Base-by-base conservation (phyloP, 2,888 invertebrate genomes). In the Drosophila neotestacea region DNA sequence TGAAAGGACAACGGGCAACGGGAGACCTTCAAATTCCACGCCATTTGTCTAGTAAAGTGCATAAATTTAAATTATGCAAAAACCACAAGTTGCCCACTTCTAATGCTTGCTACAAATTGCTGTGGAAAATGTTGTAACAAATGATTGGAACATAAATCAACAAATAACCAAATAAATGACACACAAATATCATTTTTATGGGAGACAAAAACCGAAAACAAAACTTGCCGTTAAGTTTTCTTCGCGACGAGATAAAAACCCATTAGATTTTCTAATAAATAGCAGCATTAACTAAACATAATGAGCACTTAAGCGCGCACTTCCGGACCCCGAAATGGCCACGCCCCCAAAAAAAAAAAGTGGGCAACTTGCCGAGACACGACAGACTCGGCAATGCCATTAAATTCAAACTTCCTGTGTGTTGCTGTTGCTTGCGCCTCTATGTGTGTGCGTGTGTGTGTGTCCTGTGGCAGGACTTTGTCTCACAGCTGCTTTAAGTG, bases 231-330 rank as follows among this genome's bases (percentile, higher is more conserved):
- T 55, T 60, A 55, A 81, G 61, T 61, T 77, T 73, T 61, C 46
- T 30, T n/a, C 39, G 39, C 28, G 58, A 47, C 38, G 28, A 81
- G 76, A 69, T 82, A 82, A 77, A 83, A 83, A 80, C 75, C 81
- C 84, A 86, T 83, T 86, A 80, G 78, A 83, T 86, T 83, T 83
- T 83, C 86, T 83, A 83, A 83, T 83, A 86, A 83, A 83, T 86
- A 86, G 88, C 74, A 60, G 73, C 85, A 84, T 84, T 87, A 86
- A 84, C 81, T 80, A 84, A 83, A 86, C 87, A 86, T 83, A 83
- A 83, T 86, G 87, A 83, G 83, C 87, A 87, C 85, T 85, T 87
- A 87, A 84, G 88, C 81, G 87, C 75, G 81, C 77, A 84, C 79
- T 84, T 84, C 88, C 88, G 85, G 71, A 54, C 47, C 65, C 70